phyloP scores from a whole-genome alignment of 2,113 vertebrate genomes.

The Microtus montanus region DNA sequence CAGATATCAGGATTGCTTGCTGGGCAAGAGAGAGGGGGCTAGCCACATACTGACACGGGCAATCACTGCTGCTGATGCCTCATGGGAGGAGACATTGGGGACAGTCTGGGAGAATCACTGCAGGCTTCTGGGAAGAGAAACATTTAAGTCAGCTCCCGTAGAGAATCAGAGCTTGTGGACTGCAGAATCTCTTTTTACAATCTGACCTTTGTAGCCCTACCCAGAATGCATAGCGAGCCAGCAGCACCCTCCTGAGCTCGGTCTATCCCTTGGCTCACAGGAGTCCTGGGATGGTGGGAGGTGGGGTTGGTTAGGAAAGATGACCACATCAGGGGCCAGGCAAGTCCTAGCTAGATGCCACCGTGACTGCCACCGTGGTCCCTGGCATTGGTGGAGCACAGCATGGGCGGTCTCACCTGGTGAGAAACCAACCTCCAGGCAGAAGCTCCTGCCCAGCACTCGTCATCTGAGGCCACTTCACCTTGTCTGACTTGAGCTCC shows the following conservation, averaged over 20 bases:
- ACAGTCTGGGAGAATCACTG: not conserved
- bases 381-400: not conserved
- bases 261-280: rapidly evolving
- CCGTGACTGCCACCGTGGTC: not conserved
- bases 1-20: not conserved
- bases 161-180: not conserved
- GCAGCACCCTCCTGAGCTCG: not conserved
- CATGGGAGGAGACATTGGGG: not conserved
- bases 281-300: not conserved
- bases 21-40: not conserved
- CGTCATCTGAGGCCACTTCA: too few relatives aligned
- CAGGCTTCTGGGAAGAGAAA: not conserved
- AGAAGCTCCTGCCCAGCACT: not conserved
- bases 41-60: not conserved
- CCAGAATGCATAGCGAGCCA: not conserved
- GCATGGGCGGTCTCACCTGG: not conserved
- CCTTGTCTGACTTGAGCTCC: not conserved
- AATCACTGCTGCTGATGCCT: not conserved
- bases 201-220: not conserved
- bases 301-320: too few relatives aligned
- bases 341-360: not conserved
- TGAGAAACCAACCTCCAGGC: not conserved
- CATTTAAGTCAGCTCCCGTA: too few relatives aligned
- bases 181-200: too few relatives aligned
- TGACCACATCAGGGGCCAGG: not conserved